Evolutionary conservation across 2,888 invertebrate species (phyloP).

Genomic region (Cantharis lateralis): DNA sequence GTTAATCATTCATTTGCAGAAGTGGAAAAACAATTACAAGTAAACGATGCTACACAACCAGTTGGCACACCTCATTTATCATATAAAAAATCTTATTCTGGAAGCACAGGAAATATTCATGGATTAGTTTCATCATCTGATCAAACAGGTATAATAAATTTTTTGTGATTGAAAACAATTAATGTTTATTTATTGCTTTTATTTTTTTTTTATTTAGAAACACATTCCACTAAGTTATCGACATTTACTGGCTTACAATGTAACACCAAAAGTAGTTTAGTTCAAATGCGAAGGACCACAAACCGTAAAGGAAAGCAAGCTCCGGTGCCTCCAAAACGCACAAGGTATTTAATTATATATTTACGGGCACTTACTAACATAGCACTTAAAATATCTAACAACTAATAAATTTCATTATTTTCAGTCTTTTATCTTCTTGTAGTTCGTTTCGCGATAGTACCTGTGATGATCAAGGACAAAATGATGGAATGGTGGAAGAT

Average conservation of each 20-base stretch:
- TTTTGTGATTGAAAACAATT: background rate
- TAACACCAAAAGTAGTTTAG: conserved; percentile 66
- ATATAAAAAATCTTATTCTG: conserved; percentile 66
- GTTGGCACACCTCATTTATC: conserved; percentile 64
- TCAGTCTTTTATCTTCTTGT: conserved; percentile 78
- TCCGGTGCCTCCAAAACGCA: conserved; percentile 93
- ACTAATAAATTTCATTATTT: conserved; percentile 44
- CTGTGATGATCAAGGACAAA: conserved; percentile 68
- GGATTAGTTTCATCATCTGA: conserved; percentile 54
- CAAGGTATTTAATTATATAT: conserved; percentile 68
- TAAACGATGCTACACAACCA: conserved; percentile 59
- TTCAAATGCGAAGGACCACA: conserved; percentile 84
- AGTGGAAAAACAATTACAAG: conserved; percentile 92
- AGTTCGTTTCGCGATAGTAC: conserved; percentile 86
- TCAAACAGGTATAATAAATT: conserved; percentile 36
- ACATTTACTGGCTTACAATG: conserved; percentile 65
- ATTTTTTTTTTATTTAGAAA: conserved; percentile 16
- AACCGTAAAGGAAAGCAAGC: conserved; percentile 92
- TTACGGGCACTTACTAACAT: conserved; percentile 3
- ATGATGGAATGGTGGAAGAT: conserved; percentile 60
- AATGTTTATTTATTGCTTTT: background rate
- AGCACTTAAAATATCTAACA: conserved; percentile 10
- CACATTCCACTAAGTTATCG: conserved; percentile 60
- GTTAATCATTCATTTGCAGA: conserved; percentile 64
- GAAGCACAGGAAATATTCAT: conserved; percentile 66